Evolutionary conservation across 2,888 invertebrate genomes (phyloP), one percentile per base, ranked within the genome.

Genomic region (Cryptocheilus praepositus): DNA sequence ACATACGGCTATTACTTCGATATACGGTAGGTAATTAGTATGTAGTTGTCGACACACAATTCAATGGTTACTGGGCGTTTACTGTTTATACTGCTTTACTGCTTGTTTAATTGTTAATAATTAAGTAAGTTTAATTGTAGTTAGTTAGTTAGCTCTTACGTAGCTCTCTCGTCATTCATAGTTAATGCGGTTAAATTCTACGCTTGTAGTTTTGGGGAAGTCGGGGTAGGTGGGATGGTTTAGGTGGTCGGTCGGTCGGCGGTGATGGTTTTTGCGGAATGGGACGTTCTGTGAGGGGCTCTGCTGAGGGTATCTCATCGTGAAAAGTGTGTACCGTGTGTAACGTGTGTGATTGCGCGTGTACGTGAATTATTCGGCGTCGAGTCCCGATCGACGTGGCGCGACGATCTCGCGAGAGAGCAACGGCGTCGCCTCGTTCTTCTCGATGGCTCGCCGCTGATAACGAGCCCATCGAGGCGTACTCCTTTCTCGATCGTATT

Each of bases 11-110:
- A 88, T 88, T 88, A 88, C 84, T 88, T 88, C 87, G 85, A 88
- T 88, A 88, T 88, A 88, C 85, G 88, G 88, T 88, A 86, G 88
- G 88, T 88, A 88, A 84, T 82, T 88, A 88, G 88, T 88, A 88
- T 88, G 88, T 88, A 88, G 88, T 88, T 88, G 88, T 88, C 88
- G 88, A 88, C 88, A 88, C 88, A 88, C 88, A 88, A 88, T 88
- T 88, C 87, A 88, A 88, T 88, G 88, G 84, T 88, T 88, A 88
- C 85, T 87, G 86, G 87, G 85, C 83, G 73, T 80, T 85, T 88
- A 88, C 85, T 86, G 88, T 88, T 88, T 88, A 88, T 88, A 88
- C 86, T 86, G 88, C 81, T 88, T 88, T 87, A 88, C 86, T 88
- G 88, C 82, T 85, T 86, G 86, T 86, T 86, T 88, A 87, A 88